A percentile compares a stretch with the other conserved stretches of the same genome.
Evolutionary conservation across 2,113 vertebrate species (phyloP).

Genomic region (Hemichromis elongatus): DNA sequence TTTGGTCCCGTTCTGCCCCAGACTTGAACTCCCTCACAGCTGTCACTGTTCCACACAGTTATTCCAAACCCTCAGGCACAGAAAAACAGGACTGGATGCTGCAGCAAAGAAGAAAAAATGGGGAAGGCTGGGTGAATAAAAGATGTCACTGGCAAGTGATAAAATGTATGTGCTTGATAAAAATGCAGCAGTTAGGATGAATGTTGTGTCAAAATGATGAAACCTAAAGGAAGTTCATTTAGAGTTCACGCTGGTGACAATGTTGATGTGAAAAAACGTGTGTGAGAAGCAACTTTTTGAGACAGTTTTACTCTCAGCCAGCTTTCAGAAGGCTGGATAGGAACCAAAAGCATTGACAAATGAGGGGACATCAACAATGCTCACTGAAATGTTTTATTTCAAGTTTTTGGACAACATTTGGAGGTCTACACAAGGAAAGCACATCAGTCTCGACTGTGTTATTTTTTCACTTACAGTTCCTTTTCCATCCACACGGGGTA

Average conservation of each 20-base stretch:
- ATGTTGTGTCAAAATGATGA: not conserved
- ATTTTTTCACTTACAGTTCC: not conserved
- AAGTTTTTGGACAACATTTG: not conserved
- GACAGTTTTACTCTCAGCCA: not conserved
- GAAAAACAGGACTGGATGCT: not conserved
- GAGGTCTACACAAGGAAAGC: not conserved
- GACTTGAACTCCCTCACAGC: constrained; percentile 65
- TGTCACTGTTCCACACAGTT: constrained; percentile 41
- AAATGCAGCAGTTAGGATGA: not conserved
- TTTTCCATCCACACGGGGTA: constrained; percentile 3
- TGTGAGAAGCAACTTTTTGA: not conserved
- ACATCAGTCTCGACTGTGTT: not conserved
- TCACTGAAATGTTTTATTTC: not conserved
- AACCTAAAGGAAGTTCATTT: not conserved
- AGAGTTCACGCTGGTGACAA: not conserved
- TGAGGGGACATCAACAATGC: not conserved
- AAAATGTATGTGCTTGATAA: not conserved
- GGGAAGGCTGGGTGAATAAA: not conserved
- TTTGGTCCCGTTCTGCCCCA: constrained; percentile 52
- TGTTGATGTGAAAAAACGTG: not conserved
- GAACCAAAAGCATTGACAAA: not conserved
- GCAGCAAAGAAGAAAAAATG: not conserved
- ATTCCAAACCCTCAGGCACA: constrained; percentile 29
- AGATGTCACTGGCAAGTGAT: not conserved
- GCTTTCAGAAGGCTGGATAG: not conserved